Evolutionary conservation across 2,797 vertebrate genomes (phyloP).

Genomic region (Sebastes vulpes): DNA sequence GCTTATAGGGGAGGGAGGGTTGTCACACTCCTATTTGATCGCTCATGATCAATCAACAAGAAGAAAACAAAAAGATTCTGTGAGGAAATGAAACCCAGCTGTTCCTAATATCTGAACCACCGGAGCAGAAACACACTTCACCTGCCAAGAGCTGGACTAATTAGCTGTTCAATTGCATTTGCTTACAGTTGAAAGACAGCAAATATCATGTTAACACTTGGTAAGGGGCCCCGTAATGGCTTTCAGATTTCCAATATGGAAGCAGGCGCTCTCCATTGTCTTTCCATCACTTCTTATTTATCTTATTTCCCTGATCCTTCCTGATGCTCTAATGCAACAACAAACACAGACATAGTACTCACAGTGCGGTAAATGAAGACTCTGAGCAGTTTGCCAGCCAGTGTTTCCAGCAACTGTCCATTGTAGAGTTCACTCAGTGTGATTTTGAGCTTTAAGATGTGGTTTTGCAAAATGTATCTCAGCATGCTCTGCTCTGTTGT

Average conservation of each 20-base stretch:
- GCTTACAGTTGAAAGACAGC: slow-evolving; percentile 31
- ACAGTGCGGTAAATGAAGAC: slow-evolving; percentile 98
- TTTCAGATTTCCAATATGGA: slow-evolving; percentile 33
- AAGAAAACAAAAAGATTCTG: not conserved
- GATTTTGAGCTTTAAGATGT: slow-evolving; percentile 93
- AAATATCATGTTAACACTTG: slow-evolving; percentile 29
- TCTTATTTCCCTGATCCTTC: not conserved
- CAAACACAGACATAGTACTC: slow-evolving; percentile 67
- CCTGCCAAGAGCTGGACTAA: slow-evolving; percentile 37
- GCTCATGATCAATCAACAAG: slow-evolving; percentile 21
- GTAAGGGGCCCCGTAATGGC: not conserved
- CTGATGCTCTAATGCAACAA: not conserved
- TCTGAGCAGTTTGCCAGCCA: slow-evolving; percentile 92
- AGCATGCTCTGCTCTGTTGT: slow-evolving; percentile 88
- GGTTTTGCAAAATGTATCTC: slow-evolving; percentile 92
- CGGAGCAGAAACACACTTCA: not conserved
- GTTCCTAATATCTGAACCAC: slow-evolving; percentile 9
- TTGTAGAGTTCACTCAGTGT: slow-evolving; percentile 94
- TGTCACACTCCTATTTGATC: slow-evolving; percentile 24
- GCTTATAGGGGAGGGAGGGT: not conserved
- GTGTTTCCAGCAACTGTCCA: slow-evolving; percentile 93
- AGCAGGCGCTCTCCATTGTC: not conserved
- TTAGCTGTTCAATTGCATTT: slow-evolving; percentile 44
- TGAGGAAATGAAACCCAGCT: slow-evolving; percentile 20
- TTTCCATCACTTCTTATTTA: slow-evolving; percentile 7